Percentiles rank a stretch among this genome's conserved stretches.
phyloP scores from a whole-genome alignment of 1,140 invertebrate genomes.

The Aphelenchoides besseyi region DNA sequence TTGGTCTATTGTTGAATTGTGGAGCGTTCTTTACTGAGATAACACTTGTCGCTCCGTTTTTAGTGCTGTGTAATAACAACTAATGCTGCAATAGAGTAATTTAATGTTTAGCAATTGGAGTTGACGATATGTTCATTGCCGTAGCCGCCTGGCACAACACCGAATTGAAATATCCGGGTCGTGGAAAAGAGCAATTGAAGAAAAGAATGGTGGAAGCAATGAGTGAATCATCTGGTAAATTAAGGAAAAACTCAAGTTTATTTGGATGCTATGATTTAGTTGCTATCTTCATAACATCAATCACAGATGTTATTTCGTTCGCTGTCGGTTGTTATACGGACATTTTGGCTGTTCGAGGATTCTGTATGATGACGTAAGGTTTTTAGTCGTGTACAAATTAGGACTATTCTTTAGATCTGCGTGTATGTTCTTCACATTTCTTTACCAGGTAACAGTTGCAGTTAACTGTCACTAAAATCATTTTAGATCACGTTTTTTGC shows the following conservation, averaged over 20 bases:
- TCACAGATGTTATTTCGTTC: slow-evolving; percentile 61
- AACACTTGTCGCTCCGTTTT: slow-evolving; percentile 85
- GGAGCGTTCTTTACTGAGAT: slow-evolving; percentile 90
- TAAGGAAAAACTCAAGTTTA: not conserved
- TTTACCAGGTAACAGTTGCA: slow-evolving; percentile 55
- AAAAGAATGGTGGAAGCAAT: slow-evolving; percentile 62
- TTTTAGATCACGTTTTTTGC: slow-evolving; percentile 65
- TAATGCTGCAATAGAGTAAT: not conserved
- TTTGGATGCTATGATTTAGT: slow-evolving; percentile 46
- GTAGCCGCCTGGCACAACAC: slow-evolving; percentile 64
- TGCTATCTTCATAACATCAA: slow-evolving; percentile 62
- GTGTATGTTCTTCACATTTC: slow-evolving; percentile 62
- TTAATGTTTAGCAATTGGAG: slow-evolving; percentile 65
- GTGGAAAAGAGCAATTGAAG: slow-evolving; percentile 51
- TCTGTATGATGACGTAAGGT: slow-evolving; percentile 63
- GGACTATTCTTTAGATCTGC: no score
- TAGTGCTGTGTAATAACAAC: slow-evolving; percentile 81
- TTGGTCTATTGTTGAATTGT: slow-evolving; percentile 83
- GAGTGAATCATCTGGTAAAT: slow-evolving; percentile 52
- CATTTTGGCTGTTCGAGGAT: slow-evolving; percentile 61
- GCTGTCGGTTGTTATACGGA: slow-evolving; percentile 58
- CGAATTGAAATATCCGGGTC: slow-evolving; percentile 55
- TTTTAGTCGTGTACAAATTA: no score
- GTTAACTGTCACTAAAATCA: slow-evolving; percentile 19
- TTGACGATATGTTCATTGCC: slow-evolving; percentile 68